Base-by-base conservation (phyloP, 30 jellyfish, hydroid and myxozoan species). In the Hydra vulgaris region DNA sequence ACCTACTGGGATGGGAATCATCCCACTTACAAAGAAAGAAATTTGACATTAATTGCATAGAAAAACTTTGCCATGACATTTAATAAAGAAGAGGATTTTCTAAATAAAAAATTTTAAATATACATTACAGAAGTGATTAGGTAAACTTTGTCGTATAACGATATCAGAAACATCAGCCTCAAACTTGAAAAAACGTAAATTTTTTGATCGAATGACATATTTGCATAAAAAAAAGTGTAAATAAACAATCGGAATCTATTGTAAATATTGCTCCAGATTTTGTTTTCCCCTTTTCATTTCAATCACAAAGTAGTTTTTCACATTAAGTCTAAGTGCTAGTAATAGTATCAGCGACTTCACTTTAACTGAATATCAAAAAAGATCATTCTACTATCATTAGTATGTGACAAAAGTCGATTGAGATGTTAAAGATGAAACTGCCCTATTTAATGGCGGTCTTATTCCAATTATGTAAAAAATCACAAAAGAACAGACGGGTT, bases 91-190 rank as follows among this genome's bases (percentile, higher is more conserved):
- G 68, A 53, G 69, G 23, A 52, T 19, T 66, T 80, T 52, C 87
- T 81, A 80, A 70, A 61, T 70, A 40, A 80, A 80, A 71, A 80
- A 80, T 80, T 70, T 80, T 71, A 80, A 74, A 52, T 71, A 80
- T 54, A 67, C 74, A 20, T 74, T 66, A 26, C 66, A 80, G 69
- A 80, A 67, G 24, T 66, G 87, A 53, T 52, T 67, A 25, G 61
- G 25, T 19, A 80, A 80, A 56, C 83, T 82, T 40, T 17, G 68
- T 72, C 67, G 83, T 54, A 70, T 80, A 82, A 55, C 87, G 27
- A 70, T 82, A 81, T 81, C 83, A 25, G 88, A 82, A 27, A 82
- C 88, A 68, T 74, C 83, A 26, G 88, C 88, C 40, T 19, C 54
- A 18, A 74, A 81, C 17, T 61, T 80, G 23, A 82, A 82, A 68